phyloP scores from a whole-genome alignment of 1,140 invertebrate genomes.

The Sinella curviseta region DNA sequence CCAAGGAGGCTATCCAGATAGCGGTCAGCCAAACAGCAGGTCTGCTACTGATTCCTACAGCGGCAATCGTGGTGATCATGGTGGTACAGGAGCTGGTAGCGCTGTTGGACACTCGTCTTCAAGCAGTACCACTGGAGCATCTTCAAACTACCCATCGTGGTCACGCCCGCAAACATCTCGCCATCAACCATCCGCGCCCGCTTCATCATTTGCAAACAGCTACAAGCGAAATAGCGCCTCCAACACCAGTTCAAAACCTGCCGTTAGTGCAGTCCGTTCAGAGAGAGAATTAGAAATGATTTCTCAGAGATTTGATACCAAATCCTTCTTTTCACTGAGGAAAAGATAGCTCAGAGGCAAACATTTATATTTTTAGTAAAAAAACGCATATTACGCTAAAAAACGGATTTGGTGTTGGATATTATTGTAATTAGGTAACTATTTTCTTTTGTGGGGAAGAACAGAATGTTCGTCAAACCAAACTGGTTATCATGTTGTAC shows the following conservation, averaged over 20 bases:
- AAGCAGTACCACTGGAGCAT: not conserved
- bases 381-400: too few relatives aligned
- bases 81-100: not conserved
- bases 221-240: not conserved
- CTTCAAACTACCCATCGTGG: not conserved
- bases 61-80: not conserved
- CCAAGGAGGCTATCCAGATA: not conserved
- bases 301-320: not conserved
- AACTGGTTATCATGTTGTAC: too few relatives aligned
- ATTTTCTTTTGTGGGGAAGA: too few relatives aligned
- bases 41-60: not conserved
- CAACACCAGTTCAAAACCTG: constrained; percentile 8
- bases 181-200: not conserved
- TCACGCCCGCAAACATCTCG: not conserved
- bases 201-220: not conserved
- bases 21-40: not conserved
- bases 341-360: too few relatives aligned
- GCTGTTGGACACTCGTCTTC: not conserved
- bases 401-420: too few relatives aligned
- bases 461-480: too few relatives aligned
- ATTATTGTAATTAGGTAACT: too few relatives aligned
- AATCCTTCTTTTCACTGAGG: not conserved
- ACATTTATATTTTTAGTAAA: too few relatives aligned
- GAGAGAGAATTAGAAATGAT: not conserved
- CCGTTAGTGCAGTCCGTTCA: not conserved